Evolutionary conservation across 2,888 invertebrate species (phyloP).

Genomic region (Parascotia fuliginaria): DNA sequence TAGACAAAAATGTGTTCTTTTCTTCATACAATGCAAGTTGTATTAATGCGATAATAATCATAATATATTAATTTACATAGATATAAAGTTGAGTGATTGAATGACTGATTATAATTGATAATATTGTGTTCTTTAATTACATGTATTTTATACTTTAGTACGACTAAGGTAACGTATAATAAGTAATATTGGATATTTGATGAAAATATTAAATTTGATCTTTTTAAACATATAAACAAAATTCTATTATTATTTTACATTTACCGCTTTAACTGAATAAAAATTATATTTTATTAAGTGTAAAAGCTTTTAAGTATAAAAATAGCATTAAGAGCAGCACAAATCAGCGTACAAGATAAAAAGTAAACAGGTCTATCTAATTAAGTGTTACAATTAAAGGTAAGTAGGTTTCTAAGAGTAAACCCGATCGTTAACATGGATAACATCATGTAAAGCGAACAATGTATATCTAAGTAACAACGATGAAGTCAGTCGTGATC

Average conservation of each 20-base stretch:
- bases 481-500: conserved; percentile 1
- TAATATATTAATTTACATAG: conserved; percentile 22
- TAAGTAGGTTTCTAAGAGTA: background rate
- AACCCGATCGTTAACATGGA: background rate
- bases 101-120: conserved; percentile 54
- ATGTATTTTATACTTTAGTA: conserved; percentile 33
- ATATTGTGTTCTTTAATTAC: conserved; percentile 44
- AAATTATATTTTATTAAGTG: too few relatives aligned
- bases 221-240: background rate
- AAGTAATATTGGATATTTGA: conserved; percentile 27
- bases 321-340: too few relatives aligned
- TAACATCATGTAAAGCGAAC: background rate
- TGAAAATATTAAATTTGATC: conserved; percentile 15
- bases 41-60: conserved; percentile 24
- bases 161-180: conserved; percentile 17
- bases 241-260: too few relatives aligned
- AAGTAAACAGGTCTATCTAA: background rate
- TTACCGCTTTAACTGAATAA: too few relatives aligned
- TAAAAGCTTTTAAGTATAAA: too few relatives aligned
- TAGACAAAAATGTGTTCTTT: conserved; percentile 7
- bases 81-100: conserved; percentile 43
- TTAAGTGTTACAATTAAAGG: background rate
- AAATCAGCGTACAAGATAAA: too few relatives aligned
- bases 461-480: background rate
- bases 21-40: conserved; percentile 24